A percentile compares a stretch with the other conserved stretches of the same genome.
Evolutionary conservation across 2,888 invertebrate species (phyloP).

Genomic region (Orthonevra nobilis): DNA sequence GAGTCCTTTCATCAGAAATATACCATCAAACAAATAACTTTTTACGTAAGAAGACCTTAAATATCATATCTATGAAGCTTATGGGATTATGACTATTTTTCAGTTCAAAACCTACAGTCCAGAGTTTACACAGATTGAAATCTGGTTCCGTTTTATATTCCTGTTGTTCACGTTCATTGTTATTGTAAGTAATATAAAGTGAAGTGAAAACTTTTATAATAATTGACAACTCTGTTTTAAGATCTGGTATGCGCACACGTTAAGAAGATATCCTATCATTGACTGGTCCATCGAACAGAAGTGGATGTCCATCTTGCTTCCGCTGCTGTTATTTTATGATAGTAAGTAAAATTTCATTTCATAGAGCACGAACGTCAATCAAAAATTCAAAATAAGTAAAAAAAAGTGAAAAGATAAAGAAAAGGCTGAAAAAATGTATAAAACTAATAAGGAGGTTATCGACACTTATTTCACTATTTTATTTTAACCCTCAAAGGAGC

Average conservation of each 20-base stretch:
- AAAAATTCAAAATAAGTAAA: no score
- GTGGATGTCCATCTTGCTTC: slow-evolving; percentile 94
- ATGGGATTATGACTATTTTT: no score
- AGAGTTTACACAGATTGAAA: slow-evolving; percentile 97
- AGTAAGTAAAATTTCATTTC: slow-evolving; percentile 88
- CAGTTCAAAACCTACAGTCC: slow-evolving; percentile 98
- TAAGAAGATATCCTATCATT: slow-evolving; percentile 91
- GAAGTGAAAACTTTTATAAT: no score
- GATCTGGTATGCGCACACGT: slow-evolving; percentile 96
- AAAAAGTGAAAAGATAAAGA: no score
- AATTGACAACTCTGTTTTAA: no score
- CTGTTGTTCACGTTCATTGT: slow-evolving; percentile 91
- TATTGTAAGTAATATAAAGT: no score
- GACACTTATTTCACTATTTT: no score
- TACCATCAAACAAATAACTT: slow-evolving; percentile 90
- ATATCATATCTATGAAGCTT: no score
- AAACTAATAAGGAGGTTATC: no score
- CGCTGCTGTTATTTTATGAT: slow-evolving; percentile 93
- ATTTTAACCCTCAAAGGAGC: no score
- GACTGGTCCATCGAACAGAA: slow-evolving; percentile 99
- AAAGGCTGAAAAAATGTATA: no score
- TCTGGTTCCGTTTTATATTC: slow-evolving; percentile 98
- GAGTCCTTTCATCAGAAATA: slow-evolving; percentile 92
- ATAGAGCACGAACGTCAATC: no score
- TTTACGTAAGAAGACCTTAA: slow-evolving; percentile 86